phyloP scores from a whole-genome alignment of 2,888 invertebrate genomes.

The Eupithecia subumbrata region DNA sequence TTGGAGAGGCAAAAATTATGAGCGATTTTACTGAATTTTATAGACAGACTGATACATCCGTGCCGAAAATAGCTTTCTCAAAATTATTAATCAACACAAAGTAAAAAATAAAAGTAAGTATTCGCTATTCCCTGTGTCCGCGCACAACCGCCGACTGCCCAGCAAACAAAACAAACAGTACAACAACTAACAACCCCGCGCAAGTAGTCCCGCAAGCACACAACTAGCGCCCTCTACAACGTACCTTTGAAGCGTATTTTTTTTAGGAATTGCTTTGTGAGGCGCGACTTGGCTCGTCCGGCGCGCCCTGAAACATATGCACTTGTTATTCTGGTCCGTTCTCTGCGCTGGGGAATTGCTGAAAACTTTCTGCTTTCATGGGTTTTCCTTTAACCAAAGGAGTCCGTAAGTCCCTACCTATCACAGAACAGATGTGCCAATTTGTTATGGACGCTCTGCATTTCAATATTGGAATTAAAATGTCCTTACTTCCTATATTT shows the following conservation, averaged over 20 bases:
- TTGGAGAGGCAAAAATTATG: background rate
- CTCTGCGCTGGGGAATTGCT: background rate
- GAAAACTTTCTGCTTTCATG: background rate
- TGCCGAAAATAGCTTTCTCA: background rate
- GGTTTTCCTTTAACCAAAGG: background rate
- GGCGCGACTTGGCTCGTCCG: slow-evolving; percentile 70
- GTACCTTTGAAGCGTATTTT: slow-evolving; percentile 79
- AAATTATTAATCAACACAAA: background rate
- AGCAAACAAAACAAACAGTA: slow-evolving; percentile 13
- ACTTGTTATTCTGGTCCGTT: slow-evolving; percentile 20
- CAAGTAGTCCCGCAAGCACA: slow-evolving; percentile 37
- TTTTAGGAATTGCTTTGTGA: slow-evolving; percentile 74
- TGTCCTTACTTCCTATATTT: background rate
- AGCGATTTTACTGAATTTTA: background rate
- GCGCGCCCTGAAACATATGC: slow-evolving; percentile 67
- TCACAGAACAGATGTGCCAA: background rate
- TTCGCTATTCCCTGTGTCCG: background rate
- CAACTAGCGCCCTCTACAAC: slow-evolving; percentile 69
- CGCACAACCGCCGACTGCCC: background rate
- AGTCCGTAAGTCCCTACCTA: background rate
- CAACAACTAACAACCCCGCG: slow-evolving; percentile 31
- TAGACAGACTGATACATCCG: background rate
- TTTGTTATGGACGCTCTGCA: background rate
- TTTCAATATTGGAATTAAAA: background rate
- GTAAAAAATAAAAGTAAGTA: background rate